Evolutionary conservation across 2,888 invertebrate species (phyloP).

Genomic region (Folsomia candida): DNA sequence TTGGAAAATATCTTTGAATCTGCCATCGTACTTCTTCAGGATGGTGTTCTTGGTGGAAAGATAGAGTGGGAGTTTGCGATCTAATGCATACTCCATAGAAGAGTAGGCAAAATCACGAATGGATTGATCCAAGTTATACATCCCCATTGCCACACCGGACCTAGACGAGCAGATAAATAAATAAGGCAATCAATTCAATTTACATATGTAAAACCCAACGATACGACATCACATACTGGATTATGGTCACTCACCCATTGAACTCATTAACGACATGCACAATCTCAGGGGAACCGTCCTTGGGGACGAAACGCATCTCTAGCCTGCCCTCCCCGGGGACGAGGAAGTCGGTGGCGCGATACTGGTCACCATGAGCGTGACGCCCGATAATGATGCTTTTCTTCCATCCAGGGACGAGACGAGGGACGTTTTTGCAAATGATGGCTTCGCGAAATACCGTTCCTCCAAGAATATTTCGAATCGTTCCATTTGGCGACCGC

Average conservation of each 20-base stretch:
- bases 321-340: slow-evolving; percentile 87
- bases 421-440: slow-evolving; percentile 71
- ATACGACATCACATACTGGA: too few species aligned
- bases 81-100: slow-evolving; percentile 85
- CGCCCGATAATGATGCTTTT: slow-evolving; percentile 97
- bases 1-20: slow-evolving; percentile 96
- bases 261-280: slow-evolving; percentile 78
- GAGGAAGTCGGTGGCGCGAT: slow-evolving; percentile 94
- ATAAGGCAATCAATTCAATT: too few species aligned
- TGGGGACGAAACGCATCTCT: slow-evolving; percentile 76
- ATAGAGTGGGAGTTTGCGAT: slow-evolving; percentile 82
- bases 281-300: slow-evolving; percentile 63
- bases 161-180: too few species aligned
- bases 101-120: slow-evolving; percentile 88
- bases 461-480: slow-evolving; percentile 60
- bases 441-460: slow-evolving; percentile 62
- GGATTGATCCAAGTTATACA: slow-evolving; percentile 94
- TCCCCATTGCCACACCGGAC: slow-evolving; percentile 87
- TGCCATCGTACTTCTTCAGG: slow-evolving; percentile 91
- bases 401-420: slow-evolving; percentile 90
- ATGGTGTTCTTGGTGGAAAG: slow-evolving; percentile 97
- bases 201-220: too few species aligned
- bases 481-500: slow-evolving; percentile 62
- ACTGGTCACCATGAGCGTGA: slow-evolving; percentile 97
- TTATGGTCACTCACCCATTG: too few species aligned